Base-by-base conservation (phyloP, 2,888 invertebrate species). In the Erebia ligea region DNA sequence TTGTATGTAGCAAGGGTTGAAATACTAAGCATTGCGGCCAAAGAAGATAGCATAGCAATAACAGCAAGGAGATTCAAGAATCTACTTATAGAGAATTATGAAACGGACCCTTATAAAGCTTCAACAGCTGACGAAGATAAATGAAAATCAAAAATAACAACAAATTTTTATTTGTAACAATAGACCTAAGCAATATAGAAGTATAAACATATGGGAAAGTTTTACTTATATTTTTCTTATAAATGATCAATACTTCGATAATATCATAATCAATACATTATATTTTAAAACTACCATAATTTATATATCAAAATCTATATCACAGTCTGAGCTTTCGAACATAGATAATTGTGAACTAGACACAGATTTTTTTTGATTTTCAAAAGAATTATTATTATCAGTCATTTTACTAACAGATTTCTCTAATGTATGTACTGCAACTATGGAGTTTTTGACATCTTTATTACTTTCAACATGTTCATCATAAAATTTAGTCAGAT, bases 11-110 rank as follows among this genome's bases (percentile, higher is more conserved):
- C 96, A 9, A 93, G 97, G 80, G 92, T 97, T 15, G 95, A 96
- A 84, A 85, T 98, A 72, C 76, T 97, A 15, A 86, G 85, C 80
- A 89, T 94, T 15, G 79, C 79, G 64, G 91, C 93, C 11, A 92
- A 93, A 73, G 94, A 95, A 71, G 96, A 96, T 25, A 89, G 82
- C 9, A 94, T 95, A 62, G 81, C 80, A 57, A 90, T 97, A 0
- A 95, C 95, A 81, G 84, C 96, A 52, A 92, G 96, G 75, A 94
- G 95, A 76, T 96, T 95, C 80, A 97, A 96, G 85, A 94, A 94
- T 67, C 88, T 97, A 76, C 89, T 95, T 0, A 94, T 98, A 75
- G 97, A 97, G 78, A 96, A 97, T 84, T 97, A 97, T 87, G 87
- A 92, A 59, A 81, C 83, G 15, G 94, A 95, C 65, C 91, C 94